Percentiles rank a stretch among this genome's conserved stretches.
These are phyloP conservation scores for Melieria picta DNA, from an alignment of 2,888 invertebrate species.

Conservation along the genomic window DNA sequence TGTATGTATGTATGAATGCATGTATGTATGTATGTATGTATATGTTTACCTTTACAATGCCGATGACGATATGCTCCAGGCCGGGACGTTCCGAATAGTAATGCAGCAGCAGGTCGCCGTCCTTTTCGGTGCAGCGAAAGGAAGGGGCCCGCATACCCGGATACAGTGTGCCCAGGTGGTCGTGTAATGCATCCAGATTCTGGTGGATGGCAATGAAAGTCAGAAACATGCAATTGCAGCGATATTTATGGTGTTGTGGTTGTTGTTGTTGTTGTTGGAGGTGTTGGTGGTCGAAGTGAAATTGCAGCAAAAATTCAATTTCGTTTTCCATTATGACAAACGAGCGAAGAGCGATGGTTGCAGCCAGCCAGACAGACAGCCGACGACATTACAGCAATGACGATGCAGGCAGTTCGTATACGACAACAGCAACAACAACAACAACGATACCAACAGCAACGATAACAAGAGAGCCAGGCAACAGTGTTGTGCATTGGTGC, in stretches of 20 bases:
- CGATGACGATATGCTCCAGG: conserved; percentile 94
- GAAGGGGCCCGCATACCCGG: conserved; percentile 96
- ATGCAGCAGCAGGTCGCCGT: conserved; percentile 90
- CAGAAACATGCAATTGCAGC: neutral
- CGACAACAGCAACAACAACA: neutral
- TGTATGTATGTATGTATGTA: neutral
- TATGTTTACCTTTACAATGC: conserved; percentile 86
- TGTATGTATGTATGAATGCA: neutral
- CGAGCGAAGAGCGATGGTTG: conserved; percentile 27
- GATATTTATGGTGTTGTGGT: neutral
- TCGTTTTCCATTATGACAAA: conserved; percentile 57
- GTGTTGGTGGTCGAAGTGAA: conserved; percentile 12
- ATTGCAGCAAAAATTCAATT: conserved; percentile 50
- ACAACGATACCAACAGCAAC: neutral
- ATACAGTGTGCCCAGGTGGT: conserved; percentile 92
- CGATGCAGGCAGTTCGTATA: no score
- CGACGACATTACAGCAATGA: no score
- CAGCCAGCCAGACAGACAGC: no score
- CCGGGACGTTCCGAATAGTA: conserved; percentile 96
- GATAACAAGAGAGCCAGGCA: conserved; percentile 20
- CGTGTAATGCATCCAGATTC: conserved; percentile 96
- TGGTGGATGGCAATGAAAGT: conserved; percentile 61
- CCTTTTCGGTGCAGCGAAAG: conserved; percentile 94
- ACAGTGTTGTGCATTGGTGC: conserved; percentile 18
- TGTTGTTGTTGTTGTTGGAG: conserved; percentile 7